phyloP scores from a whole-genome alignment of 2,888 invertebrate species.

The Patella caerulea region DNA sequence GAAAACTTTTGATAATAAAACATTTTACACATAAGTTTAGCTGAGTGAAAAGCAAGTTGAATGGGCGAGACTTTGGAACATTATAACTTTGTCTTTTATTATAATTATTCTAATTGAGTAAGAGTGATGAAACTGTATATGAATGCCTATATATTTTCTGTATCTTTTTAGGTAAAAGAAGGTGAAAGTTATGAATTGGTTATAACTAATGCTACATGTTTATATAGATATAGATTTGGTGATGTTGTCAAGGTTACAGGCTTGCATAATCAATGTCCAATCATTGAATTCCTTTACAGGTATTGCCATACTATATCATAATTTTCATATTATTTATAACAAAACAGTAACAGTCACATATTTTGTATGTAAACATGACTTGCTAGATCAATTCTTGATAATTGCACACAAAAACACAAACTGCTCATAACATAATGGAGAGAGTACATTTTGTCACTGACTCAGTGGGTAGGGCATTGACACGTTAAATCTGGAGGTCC shows the following conservation, averaged over 20 bases:
- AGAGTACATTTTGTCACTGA: no score
- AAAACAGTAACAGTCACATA: no score
- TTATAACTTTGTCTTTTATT: background rate
- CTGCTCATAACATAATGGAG: no score
- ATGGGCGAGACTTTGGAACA: background rate
- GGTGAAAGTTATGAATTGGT: constrained; percentile 65
- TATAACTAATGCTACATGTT: constrained; percentile 63
- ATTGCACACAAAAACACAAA: no score
- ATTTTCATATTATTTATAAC: no score
- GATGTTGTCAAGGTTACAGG: constrained; percentile 66
- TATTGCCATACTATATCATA: constrained; percentile 25
- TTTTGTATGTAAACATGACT: no score
- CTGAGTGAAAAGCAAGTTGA: background rate
- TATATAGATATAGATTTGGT: constrained; percentile 68
- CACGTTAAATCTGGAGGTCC: no score
- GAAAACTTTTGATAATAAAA: background rate
- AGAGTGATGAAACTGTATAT: no score
- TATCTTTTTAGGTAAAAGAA: constrained; percentile 54
- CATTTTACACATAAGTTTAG: background rate
- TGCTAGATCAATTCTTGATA: no score
- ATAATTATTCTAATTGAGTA: no score
- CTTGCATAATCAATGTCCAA: constrained; percentile 65
- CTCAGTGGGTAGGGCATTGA: no score
- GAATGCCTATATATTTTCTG: background rate
- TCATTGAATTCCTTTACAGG: constrained; percentile 70